Conservation (phyloP, 2,113 vertebrate species). For the Sturnira hondurensis region DNA sequence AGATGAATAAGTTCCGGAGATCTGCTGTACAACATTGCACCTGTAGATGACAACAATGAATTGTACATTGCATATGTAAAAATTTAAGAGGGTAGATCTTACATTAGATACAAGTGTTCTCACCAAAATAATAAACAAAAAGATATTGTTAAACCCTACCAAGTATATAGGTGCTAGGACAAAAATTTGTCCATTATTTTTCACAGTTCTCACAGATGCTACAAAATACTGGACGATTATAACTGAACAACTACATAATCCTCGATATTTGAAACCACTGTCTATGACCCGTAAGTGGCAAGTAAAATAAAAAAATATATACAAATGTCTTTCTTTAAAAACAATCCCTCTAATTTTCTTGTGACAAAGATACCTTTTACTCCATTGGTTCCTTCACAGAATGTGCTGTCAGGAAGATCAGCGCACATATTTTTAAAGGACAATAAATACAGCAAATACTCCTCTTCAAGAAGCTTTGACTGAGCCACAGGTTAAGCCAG, state of each 20-base stretch:
- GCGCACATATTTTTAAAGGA: not conserved
- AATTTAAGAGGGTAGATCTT: not conserved
- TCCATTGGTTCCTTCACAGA: not conserved
- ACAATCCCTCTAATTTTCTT: not conserved
- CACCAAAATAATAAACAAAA: not conserved
- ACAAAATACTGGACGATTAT: not conserved
- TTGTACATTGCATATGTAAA: not conserved
- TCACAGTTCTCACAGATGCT: not conserved
- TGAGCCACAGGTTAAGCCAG: not conserved
- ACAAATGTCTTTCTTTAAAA: not conserved
- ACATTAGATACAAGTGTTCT: not conserved
- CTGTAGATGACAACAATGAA: not conserved
- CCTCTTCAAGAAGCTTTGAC: not conserved
- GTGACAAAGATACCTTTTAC: not conserved
- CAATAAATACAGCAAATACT: not conserved
- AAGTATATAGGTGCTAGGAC: not conserved
- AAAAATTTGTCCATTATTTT: not conserved
- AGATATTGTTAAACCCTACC: not conserved
- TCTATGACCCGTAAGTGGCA: not conserved
- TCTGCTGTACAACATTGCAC: not conserved
- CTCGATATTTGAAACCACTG: not conserved
- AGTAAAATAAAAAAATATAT: conserved; percentile 10
- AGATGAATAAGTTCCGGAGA: not conserved
- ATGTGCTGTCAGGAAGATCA: not conserved
- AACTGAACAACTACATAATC: not conserved